These are phyloP conservation scores for Vanessa atalanta DNA, from an alignment of 1,140 invertebrate species.

Conservation along the genomic window DNA sequence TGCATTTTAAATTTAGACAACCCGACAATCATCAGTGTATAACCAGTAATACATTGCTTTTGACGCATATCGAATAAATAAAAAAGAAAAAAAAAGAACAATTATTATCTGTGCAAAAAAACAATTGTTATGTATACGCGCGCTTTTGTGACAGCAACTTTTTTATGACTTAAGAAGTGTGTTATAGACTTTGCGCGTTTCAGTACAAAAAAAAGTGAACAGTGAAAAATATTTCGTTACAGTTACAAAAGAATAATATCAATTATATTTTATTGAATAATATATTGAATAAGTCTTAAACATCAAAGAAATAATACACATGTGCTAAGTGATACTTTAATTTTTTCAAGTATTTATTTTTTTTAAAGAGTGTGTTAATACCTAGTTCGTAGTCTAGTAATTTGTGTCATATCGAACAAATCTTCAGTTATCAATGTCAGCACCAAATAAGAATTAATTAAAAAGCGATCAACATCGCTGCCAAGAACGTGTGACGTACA, in stretches of 20 bases:
- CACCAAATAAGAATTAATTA: slow-evolving; percentile 33
- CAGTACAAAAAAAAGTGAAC: neutral
- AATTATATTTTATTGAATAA: too few relatives aligned
- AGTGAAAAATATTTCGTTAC: neutral
- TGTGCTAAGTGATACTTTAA: too few relatives aligned
- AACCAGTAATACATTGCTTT: slow-evolving; percentile 20
- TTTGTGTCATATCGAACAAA: too few relatives aligned
- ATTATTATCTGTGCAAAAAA: slow-evolving; percentile 1
- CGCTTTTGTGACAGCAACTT: neutral
- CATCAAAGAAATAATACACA: too few relatives aligned
- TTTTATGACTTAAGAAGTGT: neutral
- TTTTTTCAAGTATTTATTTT: neutral
- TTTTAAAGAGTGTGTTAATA: too few relatives aligned
- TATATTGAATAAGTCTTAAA: too few relatives aligned
- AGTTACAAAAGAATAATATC: too few relatives aligned
- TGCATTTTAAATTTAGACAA: slow-evolving; percentile 31
- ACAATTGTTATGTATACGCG: neutral
- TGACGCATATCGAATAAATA: neutral
- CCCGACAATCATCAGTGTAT: slow-evolving; percentile 9
- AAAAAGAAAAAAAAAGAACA: neutral
- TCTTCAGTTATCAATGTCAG: slow-evolving; percentile 6
- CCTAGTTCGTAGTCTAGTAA: too few relatives aligned
- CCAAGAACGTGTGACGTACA: slow-evolving; percentile 40
- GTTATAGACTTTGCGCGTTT: neutral
- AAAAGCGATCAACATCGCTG: slow-evolving; percentile 32